Percentiles rank a stretch among this genome's conserved stretches.
Conservation (phyloP, 1,140 invertebrate species). For the Hylyphantes graminicola region DNA sequence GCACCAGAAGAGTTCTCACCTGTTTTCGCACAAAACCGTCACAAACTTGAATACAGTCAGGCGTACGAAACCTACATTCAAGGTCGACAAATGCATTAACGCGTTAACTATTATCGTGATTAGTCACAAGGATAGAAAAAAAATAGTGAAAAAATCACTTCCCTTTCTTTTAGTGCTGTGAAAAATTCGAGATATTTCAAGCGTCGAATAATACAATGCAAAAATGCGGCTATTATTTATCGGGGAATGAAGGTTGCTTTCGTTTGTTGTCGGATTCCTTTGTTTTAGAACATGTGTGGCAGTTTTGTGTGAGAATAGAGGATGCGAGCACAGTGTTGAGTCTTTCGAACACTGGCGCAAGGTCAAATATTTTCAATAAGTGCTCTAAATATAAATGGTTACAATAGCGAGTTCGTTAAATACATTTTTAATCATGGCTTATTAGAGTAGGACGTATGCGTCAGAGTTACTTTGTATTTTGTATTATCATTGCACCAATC, state of each 20-base stretch:
- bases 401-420: no score
- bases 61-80: no score
- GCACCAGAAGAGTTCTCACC: no score
- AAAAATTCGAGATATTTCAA: slow-evolving; percentile 32
- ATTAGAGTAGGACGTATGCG: no score
- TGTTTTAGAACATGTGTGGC: background rate
- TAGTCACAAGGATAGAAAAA: no score
- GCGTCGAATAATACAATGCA: slow-evolving; percentile 13
- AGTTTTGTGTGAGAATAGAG: background rate
- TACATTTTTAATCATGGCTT: no score
- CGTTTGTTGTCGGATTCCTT: slow-evolving; percentile 6
- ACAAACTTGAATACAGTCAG: no score
- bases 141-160: background rate
- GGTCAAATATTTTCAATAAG: background rate
- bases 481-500: no score
- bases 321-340: background rate
- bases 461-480: no score
- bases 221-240: slow-evolving; percentile 4
- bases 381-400: background rate
- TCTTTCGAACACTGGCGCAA: background rate
- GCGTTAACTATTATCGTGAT: no score
- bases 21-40: no score
- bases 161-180: slow-evolving; percentile 29
- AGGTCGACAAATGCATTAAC: no score
- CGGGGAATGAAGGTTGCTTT: slow-evolving; percentile 1